Conservation (phyloP, 2,797 vertebrate genomes). For the Gobio occitaniae region DNA sequence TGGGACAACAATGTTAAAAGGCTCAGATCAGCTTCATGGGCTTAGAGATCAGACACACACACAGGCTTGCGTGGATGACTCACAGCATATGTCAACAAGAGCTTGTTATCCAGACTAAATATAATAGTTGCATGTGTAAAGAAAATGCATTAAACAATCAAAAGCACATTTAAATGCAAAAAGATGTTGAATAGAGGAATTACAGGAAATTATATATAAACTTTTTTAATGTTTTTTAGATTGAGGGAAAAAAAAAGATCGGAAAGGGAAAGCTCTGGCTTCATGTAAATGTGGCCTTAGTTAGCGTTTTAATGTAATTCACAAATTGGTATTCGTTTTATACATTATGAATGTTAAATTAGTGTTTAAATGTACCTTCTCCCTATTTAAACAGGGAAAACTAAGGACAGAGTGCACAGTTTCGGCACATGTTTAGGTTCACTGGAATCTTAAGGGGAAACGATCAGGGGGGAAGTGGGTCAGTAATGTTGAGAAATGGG, state of each 20-base stretch:
- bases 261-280: too few species aligned
- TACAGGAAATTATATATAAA: background rate
- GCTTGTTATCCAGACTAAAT: conserved; percentile 8
- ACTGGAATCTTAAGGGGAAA: conserved; percentile 14
- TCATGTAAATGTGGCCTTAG: too few species aligned
- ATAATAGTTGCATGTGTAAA: background rate
- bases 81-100: background rate
- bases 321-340: background rate
- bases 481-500: conserved; percentile 40
- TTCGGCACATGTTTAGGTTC: background rate
- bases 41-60: background rate
- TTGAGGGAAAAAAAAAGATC: too few species aligned
- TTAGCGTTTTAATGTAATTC: background rate
- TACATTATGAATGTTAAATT: background rate
- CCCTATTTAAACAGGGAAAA: background rate
- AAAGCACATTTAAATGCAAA: background rate
- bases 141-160: background rate
- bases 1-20: conserved; percentile 69
- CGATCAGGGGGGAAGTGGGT: conserved; percentile 43
- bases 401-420: background rate
- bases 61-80: background rate
- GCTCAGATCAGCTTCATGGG: conserved; percentile 59
- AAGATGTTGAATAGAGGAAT: background rate
- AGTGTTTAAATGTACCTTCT: background rate
- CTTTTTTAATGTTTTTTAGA: background rate